Conservation (phyloP, 2,797 vertebrate species). For the Emys orbicularis region DNA sequence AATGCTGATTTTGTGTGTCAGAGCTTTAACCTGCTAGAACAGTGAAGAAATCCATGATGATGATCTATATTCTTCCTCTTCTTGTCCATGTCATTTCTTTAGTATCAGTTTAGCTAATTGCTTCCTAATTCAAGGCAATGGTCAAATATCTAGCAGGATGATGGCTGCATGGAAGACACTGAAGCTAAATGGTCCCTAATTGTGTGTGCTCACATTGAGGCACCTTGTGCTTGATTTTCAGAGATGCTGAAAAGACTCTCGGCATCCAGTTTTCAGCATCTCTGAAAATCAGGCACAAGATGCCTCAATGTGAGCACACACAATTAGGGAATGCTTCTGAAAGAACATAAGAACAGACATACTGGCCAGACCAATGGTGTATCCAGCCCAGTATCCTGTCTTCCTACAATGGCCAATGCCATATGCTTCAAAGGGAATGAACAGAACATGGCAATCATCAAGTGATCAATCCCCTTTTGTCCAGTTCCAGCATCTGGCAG, state of each 20-base stretch:
- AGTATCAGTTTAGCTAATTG: background rate
- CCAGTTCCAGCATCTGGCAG: too few relatives aligned
- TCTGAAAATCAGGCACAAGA: background rate
- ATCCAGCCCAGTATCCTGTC: too few relatives aligned
- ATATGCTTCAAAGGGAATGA: too few relatives aligned
- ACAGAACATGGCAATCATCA: too few relatives aligned
- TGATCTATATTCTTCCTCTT: background rate
- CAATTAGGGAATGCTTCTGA: too few relatives aligned
- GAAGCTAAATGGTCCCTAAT: background rate
- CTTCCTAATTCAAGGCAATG: background rate
- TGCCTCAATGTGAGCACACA: background rate
- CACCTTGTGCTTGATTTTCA: background rate
- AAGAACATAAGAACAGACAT: too few relatives aligned
- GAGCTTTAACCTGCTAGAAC: background rate
- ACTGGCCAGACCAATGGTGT: too few relatives aligned
- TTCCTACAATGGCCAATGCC: too few relatives aligned
- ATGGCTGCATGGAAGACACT: background rate
- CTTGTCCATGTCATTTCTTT: fast-evolving
- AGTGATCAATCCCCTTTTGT: too few relatives aligned
- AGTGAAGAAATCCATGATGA: background rate
- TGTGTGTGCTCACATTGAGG: background rate
- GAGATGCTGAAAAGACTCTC: background rate
- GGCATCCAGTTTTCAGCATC: background rate
- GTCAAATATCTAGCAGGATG: background rate
- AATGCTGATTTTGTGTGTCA: background rate